Conservation (phyloP, 2,797 vertebrate species). For the Enteromius viviparus region DNA sequence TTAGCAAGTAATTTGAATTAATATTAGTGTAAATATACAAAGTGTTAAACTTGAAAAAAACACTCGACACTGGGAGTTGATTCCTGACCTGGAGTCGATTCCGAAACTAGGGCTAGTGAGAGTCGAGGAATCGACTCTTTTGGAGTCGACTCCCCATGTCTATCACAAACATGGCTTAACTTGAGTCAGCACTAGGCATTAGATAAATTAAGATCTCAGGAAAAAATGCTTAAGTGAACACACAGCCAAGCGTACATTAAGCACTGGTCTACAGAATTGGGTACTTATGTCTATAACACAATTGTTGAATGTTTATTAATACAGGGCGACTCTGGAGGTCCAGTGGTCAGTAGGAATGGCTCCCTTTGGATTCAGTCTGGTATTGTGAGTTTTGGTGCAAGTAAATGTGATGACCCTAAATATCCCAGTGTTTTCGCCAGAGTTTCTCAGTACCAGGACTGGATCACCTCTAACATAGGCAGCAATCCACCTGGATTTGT, state of each 20-base stretch:
- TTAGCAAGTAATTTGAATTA: no score
- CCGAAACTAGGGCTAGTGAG: no score
- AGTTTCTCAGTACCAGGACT: conserved; percentile 14
- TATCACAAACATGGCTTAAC: no score
- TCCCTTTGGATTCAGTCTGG: not conserved
- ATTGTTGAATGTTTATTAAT: not conserved
- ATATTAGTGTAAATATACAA: no score
- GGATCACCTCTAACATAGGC: conserved; percentile 36
- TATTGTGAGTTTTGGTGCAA: not conserved
- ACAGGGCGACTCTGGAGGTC: not conserved
- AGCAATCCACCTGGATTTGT: conserved; percentile 38
- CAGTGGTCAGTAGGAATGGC: not conserved
- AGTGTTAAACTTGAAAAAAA: no score
- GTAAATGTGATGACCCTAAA: not conserved
- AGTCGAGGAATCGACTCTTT: no score
- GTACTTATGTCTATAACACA: not conserved
- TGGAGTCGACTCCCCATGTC: no score
- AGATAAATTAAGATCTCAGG: no score
- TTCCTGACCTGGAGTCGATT: no score
- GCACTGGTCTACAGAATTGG: not conserved
- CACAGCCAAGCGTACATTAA: not conserved
- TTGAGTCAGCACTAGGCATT: no score
- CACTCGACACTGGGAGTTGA: no score
- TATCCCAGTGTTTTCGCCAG: not conserved
- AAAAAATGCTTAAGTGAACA: no score